These are phyloP conservation scores for Bubalus kerabau DNA, from an alignment of 2,113 vertebrate species.

Conservation along the genomic window DNA sequence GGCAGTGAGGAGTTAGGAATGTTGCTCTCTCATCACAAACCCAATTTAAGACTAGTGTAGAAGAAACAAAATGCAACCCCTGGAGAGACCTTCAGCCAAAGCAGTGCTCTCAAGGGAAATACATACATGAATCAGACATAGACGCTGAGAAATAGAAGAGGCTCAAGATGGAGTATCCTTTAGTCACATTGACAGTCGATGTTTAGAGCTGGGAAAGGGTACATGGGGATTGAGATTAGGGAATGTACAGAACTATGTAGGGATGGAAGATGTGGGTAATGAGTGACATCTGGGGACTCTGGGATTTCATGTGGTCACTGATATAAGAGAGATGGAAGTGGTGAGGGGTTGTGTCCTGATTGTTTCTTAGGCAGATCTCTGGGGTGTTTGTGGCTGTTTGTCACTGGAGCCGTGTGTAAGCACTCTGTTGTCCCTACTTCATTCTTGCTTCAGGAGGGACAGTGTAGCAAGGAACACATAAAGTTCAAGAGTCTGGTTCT, in stretches of 20 bases:
- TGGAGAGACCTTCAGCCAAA: not conserved
- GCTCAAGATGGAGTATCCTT: not conserved
- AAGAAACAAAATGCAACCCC: not conserved
- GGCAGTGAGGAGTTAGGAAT: not conserved
- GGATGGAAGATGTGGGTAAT: too few species aligned
- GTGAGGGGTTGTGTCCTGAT: too few species aligned
- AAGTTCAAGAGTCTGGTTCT: not conserved
- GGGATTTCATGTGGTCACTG: not conserved
- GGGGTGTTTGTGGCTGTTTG: not conserved
- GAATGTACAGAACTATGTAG: not conserved
- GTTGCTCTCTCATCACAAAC: not conserved
- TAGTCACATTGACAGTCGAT: not conserved
- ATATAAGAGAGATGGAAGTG: not conserved
- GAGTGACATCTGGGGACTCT: accelerated
- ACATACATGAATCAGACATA: not conserved
- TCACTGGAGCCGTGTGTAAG: not conserved
- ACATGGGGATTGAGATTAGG: not conserved
- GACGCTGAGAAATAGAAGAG: not conserved
- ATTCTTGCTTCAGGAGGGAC: not conserved
- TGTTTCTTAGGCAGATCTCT: not conserved
- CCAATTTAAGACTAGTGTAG: not conserved
- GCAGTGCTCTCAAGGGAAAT: not conserved
- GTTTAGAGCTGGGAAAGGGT: not conserved
- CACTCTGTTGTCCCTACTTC: not conserved
- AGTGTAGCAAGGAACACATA: not conserved